phyloP scores from a whole-genome alignment of 2,797 vertebrate genomes.

The Coranthus polyacanthus region DNA sequence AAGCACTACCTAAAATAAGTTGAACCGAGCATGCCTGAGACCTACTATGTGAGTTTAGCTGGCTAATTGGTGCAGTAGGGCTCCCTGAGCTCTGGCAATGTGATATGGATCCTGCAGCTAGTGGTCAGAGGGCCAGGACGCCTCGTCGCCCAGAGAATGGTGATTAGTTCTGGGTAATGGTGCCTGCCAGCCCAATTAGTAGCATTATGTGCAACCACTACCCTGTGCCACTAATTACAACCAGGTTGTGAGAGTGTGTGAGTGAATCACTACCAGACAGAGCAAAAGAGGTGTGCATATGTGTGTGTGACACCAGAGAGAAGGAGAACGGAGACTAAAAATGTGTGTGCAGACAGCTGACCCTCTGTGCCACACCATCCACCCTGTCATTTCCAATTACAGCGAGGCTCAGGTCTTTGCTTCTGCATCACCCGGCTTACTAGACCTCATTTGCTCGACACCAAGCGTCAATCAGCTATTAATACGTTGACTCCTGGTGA shows the following conservation, averaged over 20 bases:
- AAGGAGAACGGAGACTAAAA: constrained; percentile 16
- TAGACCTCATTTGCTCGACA: constrained; percentile 69
- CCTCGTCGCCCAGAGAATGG: constrained; percentile 74
- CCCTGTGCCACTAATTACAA: constrained; percentile 79
- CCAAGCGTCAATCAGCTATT: constrained; percentile 65
- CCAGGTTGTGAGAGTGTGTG: constrained; percentile 44
- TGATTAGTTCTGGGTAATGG: constrained; percentile 82
- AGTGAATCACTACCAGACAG: constrained; percentile 34
- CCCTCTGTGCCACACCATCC: constrained; percentile 52
- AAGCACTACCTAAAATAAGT: constrained; percentile 25
- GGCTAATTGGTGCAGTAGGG: constrained; percentile 70
- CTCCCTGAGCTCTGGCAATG: constrained; percentile 57
- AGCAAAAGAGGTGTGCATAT: constrained; percentile 25
- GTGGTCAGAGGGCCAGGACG: constrained; percentile 73
- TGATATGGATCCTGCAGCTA: constrained; percentile 69
- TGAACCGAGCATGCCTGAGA: constrained; percentile 9
- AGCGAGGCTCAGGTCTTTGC: constrained; percentile 55
- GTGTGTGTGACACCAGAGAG: constrained; percentile 21
- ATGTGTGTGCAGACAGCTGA: constrained; percentile 31
- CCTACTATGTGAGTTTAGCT: constrained; percentile 32
- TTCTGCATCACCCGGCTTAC: constrained; percentile 56
- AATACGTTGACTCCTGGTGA: constrained; percentile 57
- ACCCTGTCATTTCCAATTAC: constrained; percentile 76
- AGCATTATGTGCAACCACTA: constrained; percentile 78
- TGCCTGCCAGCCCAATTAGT: constrained; percentile 81